These are phyloP conservation scores for Gambusia yucatana DNA, from an alignment of 2,797 vertebrate genomes.

Conservation along the genomic window DNA sequence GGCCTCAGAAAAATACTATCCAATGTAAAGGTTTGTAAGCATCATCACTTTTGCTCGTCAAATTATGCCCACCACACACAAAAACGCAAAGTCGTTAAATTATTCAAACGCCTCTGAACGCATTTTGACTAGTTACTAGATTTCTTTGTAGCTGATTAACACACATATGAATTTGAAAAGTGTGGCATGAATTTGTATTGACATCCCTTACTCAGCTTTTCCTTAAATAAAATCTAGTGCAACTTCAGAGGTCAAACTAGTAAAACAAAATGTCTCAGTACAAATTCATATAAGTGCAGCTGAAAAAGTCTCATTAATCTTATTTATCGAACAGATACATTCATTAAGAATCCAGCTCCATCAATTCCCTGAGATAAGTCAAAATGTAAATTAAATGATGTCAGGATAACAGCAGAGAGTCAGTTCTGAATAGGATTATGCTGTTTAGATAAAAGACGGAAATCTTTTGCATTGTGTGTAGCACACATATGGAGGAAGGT, in stretches of 20 bases:
- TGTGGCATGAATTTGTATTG: background rate
- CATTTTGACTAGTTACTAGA: background rate
- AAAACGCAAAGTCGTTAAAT: background rate
- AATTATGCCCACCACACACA: background rate
- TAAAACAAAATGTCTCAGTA: background rate
- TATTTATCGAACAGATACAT: background rate
- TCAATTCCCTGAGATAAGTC: background rate
- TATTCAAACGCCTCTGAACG: background rate
- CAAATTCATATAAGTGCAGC: background rate
- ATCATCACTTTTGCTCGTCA: background rate
- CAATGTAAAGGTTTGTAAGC: background rate
- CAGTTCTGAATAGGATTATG: background rate
- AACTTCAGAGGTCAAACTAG: background rate
- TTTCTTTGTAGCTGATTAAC: background rate
- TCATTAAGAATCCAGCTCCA: background rate
- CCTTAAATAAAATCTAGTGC: background rate
- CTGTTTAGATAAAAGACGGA: background rate
- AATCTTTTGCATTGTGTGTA: background rate
- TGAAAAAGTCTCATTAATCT: background rate
- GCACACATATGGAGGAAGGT: constrained; percentile 10
- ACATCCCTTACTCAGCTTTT: background rate
- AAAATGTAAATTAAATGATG: background rate
- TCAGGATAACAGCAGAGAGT: background rate
- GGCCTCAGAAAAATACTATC: background rate
- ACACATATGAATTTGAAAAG: background rate